phyloP scores from a whole-genome alignment of 2,113 vertebrate genomes.

The Cebidichthys violaceus region DNA sequence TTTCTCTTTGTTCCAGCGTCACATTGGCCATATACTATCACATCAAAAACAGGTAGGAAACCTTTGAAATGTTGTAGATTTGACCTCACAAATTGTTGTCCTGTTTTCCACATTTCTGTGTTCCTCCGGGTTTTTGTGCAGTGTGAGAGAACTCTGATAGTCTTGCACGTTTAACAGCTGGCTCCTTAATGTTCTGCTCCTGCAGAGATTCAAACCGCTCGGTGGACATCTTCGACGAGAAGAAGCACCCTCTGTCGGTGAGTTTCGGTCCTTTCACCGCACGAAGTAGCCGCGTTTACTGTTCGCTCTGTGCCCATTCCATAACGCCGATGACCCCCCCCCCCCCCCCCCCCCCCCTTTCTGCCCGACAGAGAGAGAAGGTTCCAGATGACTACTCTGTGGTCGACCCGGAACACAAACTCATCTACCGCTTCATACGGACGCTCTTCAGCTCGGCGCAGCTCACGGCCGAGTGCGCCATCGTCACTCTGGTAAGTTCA shows the following conservation, averaged over 20 bases:
- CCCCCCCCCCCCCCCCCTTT: neutral
- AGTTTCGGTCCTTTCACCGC: constrained; percentile 24
- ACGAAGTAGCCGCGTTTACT: neutral
- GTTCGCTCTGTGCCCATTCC: neutral
- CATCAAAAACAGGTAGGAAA: constrained; percentile 98
- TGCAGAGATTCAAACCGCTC: constrained; percentile 79
- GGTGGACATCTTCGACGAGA: constrained; percentile 99
- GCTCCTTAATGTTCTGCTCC: neutral
- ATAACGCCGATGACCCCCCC: neutral
- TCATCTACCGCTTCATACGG: constrained; percentile 98
- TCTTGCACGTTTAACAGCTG: neutral
- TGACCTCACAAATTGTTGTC: too few relatives aligned
- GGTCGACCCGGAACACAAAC: constrained; percentile 97
- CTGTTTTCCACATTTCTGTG: too few relatives aligned
- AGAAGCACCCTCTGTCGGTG: constrained; percentile 97
- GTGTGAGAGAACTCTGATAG: too few relatives aligned
- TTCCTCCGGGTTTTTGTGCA: too few relatives aligned
- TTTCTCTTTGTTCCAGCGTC: constrained; percentile 86
- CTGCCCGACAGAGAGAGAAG: constrained; percentile 90
- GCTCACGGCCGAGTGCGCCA: constrained; percentile 98
- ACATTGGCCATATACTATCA: constrained; percentile 96
- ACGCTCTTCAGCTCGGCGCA: constrained; percentile 98
- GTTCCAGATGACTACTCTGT: constrained; percentile 96
- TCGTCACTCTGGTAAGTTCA: constrained; percentile 94
- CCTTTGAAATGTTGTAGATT: neutral